A percentile compares a stretch with the other conserved stretches of the same genome.
These are phyloP conservation scores for Gorilla gorilla DNA, from an alignment of 2,113 vertebrate genomes.

Conservation along the genomic window DNA sequence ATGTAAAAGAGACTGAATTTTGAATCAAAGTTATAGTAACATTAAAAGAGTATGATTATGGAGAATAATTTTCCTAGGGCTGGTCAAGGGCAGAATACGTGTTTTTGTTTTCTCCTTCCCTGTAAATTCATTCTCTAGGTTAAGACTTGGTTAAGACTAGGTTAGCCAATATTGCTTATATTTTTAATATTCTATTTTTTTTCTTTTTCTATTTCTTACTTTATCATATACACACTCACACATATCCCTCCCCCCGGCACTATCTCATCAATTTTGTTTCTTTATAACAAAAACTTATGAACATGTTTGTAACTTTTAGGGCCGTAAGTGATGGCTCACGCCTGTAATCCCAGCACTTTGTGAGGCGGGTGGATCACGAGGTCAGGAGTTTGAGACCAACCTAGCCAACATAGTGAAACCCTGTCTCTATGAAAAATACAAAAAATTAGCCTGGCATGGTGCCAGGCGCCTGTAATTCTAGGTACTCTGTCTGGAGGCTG, in stretches of 20 bases:
- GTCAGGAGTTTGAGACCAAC: no score
- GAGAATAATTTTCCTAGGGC: neutral
- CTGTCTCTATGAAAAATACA: no score
- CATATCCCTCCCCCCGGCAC: neutral
- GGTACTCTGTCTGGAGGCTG: no score
- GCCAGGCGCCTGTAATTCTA: no score
- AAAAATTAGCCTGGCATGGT: no score
- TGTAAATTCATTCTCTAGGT: neutral
- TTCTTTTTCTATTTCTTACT: neutral
- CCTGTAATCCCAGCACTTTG: no score
- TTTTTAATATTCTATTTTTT: neutral
- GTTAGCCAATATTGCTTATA: neutral
- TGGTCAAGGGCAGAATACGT: neutral
- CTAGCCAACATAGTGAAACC: no score
- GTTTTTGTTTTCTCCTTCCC: neutral
- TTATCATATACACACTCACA: neutral
- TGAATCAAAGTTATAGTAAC: neutral
- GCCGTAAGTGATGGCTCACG: no score
- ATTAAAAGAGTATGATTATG: neutral
- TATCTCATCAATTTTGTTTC: neutral
- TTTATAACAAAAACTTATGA: no score
- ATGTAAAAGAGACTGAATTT: neutral
- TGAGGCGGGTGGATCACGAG: rapidly evolving
- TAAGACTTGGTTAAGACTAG: neutral
- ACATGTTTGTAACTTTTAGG: no score